Percentiles rank a stretch among this genome's conserved stretches.
Conservation (phyloP, 2,113 vertebrate species). For the Saguinus imperator region DNA sequence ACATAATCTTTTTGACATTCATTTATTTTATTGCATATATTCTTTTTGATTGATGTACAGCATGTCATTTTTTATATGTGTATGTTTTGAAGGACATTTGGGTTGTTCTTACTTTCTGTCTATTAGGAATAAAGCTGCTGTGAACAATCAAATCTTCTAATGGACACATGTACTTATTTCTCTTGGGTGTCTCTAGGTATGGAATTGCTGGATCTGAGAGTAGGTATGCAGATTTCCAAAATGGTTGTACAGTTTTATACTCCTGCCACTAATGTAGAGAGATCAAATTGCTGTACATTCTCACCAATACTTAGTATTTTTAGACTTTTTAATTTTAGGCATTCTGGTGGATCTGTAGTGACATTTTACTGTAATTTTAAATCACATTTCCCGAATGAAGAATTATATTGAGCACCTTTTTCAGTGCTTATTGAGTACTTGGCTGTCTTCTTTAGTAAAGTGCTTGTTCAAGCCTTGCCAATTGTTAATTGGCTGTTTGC, state of each 20-base stretch:
- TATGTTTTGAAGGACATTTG: background rate
- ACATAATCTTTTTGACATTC: background rate
- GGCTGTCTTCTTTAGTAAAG: conserved; percentile 15
- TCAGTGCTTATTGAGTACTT: conserved; percentile 5
- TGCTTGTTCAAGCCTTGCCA: conserved; percentile 21
- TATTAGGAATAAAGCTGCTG: conserved; percentile 16
- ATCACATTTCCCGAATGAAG: conserved; percentile 39
- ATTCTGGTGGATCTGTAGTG: background rate
- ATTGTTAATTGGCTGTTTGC: conserved; percentile 30
- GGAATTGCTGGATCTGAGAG: background rate
- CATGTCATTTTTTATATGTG: conserved; percentile 1
- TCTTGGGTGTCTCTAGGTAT: background rate
- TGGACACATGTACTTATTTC: background rate
- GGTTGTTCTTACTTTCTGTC: background rate
- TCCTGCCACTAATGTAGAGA: background rate
- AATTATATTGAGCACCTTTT: conserved; percentile 28
- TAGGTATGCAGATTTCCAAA: conserved; percentile 6
- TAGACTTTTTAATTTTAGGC: background rate
- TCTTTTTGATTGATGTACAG: background rate
- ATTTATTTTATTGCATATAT: background rate
- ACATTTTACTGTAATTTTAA: conserved; percentile 53
- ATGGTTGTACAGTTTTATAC: background rate
- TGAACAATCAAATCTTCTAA: conserved; percentile 12
- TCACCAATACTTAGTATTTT: background rate
- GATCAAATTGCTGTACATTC: conserved; percentile 37